Evolutionary conservation across 2,797 vertebrate genomes (phyloP).

Genomic region (Hapalemur alaotrensis): DNA sequence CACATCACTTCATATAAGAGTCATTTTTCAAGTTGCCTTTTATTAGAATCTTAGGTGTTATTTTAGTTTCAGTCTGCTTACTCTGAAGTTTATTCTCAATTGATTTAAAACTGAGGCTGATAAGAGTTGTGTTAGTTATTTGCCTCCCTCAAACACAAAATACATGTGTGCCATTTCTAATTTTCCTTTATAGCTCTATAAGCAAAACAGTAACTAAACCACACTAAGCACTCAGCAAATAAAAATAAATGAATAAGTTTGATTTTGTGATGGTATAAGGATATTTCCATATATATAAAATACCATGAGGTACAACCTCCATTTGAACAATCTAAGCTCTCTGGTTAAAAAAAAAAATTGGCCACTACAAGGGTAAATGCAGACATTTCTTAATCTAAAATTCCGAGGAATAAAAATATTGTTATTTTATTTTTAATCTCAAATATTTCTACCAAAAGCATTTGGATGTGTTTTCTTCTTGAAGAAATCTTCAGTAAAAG

Average conservation of each 20-base stretch:
- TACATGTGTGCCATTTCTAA: not conserved
- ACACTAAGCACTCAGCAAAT: not conserved
- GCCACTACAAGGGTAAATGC: not conserved
- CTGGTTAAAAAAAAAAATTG: not conserved
- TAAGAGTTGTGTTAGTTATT: not conserved
- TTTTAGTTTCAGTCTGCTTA: not conserved
- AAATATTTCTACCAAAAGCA: constrained; percentile 13
- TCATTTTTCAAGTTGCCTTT: not conserved
- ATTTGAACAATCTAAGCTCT: not conserved
- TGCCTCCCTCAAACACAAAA: not conserved
- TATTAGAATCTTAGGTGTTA: not conserved
- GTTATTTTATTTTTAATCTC: not conserved
- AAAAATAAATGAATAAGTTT: not conserved
- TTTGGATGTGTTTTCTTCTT: not conserved
- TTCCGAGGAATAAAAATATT: not conserved
- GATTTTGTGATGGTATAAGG: not conserved
- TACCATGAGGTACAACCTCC: not conserved
- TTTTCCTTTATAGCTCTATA: not conserved
- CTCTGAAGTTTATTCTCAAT: not conserved
- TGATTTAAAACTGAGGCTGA: not conserved
- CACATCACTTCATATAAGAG: not conserved
- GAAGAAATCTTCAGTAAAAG: not conserved
- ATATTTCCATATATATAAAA: not conserved
- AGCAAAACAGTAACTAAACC: not conserved
- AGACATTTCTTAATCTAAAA: not conserved